Conservation (phyloP, 2,888 invertebrate genomes). For the Hylaea fasciaria region DNA sequence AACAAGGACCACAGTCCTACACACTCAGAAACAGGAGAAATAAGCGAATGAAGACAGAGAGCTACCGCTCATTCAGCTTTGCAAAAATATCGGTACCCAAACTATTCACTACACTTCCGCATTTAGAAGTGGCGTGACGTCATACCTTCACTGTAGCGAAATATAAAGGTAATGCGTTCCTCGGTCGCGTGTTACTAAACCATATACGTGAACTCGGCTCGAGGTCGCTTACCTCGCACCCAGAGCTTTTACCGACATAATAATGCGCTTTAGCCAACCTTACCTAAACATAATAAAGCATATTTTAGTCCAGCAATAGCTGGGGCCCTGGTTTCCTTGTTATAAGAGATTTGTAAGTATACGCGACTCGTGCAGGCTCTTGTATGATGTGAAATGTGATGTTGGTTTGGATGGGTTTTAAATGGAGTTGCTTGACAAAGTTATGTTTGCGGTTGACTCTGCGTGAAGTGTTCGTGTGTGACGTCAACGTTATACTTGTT, state of each 20-base stretch:
- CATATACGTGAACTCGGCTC: constrained; percentile 44
- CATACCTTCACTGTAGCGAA: too few species aligned
- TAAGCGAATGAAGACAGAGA: too few species aligned
- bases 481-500: too few species aligned
- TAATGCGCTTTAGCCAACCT: background rate
- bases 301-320: constrained; percentile 2
- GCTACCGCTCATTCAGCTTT: too few species aligned
- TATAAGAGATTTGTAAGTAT: constrained; percentile 32
- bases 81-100: too few species aligned
- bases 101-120: too few species aligned
- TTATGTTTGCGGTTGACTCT: background rate
- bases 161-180: constrained; percentile 12
- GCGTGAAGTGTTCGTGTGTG: background rate
- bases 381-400: constrained; percentile 6
- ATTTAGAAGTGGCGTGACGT: background rate
- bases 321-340: constrained; percentile 12
- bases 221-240: constrained; percentile 46
- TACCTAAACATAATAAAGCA: constrained; percentile 1
- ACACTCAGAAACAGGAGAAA: background rate
- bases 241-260: constrained; percentile 5
- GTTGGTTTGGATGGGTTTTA: constrained; percentile 1
- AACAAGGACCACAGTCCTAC: background rate
- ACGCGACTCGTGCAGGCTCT: constrained; percentile 4
- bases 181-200: constrained; percentile 42
- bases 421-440: background rate